phyloP scores from a whole-genome alignment of 1,140 invertebrate species.

The Nilaparvata lugens region DNA sequence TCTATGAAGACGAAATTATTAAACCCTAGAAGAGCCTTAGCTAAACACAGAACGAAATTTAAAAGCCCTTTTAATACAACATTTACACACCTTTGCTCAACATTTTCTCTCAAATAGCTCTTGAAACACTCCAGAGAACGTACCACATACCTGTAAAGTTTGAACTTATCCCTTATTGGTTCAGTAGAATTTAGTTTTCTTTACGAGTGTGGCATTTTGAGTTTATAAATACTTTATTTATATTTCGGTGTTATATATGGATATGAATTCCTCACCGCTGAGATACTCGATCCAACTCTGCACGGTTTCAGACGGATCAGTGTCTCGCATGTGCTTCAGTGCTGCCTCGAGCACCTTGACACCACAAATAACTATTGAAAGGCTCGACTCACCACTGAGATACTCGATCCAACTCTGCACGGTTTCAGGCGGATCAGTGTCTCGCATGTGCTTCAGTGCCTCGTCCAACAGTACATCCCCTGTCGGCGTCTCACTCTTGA shows the following conservation, averaged over 20 bases:
- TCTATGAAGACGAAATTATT: too few species aligned
- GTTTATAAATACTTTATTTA: constrained; percentile 5
- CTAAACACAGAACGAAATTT: too few species aligned
- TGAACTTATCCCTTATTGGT: too few species aligned
- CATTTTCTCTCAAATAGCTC: constrained; percentile 14
- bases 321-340: constrained; percentile 96
- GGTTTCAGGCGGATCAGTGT: constrained; percentile 92
- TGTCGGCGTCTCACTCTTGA: constrained; percentile 85
- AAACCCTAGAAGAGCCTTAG: too few species aligned
- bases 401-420: constrained; percentile 99
- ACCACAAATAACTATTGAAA: constrained; percentile 12
- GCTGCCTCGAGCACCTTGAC: constrained; percentile 85
- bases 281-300: constrained; percentile 99
- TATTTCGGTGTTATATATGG: not conserved
- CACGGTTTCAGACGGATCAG: constrained; percentile 91
- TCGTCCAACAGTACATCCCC: constrained; percentile 98
- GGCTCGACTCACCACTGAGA: constrained; percentile 71
- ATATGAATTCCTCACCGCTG: constrained; percentile 60
- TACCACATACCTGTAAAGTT: too few species aligned
- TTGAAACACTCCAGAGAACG: too few species aligned
- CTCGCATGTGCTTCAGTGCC: constrained; percentile 96
- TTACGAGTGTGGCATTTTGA: too few species aligned
- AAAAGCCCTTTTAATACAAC: too few species aligned
- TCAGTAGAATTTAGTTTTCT: too few species aligned
- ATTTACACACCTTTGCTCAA: too few species aligned